Evolutionary conservation across 2,797 vertebrate species (phyloP), one percentile per base, ranked within the genome.

Genomic region (Vireo griseus): DNA sequence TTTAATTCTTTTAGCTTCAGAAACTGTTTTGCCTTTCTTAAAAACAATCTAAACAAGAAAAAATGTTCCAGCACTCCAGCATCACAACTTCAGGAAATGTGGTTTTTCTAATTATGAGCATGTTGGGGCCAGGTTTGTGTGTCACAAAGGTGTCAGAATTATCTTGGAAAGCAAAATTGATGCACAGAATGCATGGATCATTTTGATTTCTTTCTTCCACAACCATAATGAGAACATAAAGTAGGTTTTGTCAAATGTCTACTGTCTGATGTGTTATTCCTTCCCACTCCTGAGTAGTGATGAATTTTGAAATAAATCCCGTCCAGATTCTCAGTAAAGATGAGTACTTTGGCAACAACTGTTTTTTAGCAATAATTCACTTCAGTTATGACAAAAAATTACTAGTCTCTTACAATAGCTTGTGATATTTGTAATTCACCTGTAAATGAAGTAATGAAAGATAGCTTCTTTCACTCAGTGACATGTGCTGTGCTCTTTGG

Each of bases 401-500:
- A 29, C 44, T 76, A 20, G n/a, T 52, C 26, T 71, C 8, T 35
- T 35, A 35, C 35, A 35, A 35, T 35, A 35, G 35, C 35, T 35
- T 35, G 35, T 35, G 35, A 35, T 35, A 48, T 21, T 57, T 77
- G 21, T 48, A 73, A 35, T 92, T 94, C 11, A 4, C n/a, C 37
- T 55, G 2, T 51, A 83, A 50, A 28, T 72, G 80, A 90, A 76
- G 58, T 45, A 94, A 40, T 75, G 66, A 45, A 57, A 79, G 47
- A 35, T 42, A 63, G 71, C 65, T 95, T 90, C 65, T 94, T 88
- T 81, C 42, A 40, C 65, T 86, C 47, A 83, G 50, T 66, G 73
- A 28, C 2, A 2, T 86, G 68, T 94, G 84, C 90, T 92, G 58
- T 88, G 78, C 54, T 84, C 86, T 92, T 61, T 92, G 93, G 86